Conservation (phyloP, 2,113 vertebrate genomes). For the Tachysurus fulvidraco region DNA sequence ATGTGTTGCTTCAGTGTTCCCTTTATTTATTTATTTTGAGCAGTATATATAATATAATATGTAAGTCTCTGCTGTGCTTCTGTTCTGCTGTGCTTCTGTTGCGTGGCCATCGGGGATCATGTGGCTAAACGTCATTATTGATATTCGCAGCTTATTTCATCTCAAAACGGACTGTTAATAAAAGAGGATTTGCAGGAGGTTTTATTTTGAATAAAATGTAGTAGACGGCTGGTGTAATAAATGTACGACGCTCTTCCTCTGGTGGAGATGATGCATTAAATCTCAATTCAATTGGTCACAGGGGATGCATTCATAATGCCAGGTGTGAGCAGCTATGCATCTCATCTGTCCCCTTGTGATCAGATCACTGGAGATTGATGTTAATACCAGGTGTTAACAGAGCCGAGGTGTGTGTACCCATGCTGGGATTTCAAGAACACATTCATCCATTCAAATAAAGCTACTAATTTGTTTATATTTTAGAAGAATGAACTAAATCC, state of each 20-base stretch:
- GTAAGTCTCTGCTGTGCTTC: not conserved
- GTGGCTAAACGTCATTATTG: not conserved
- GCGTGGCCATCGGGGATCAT: not conserved
- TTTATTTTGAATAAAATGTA: not conserved
- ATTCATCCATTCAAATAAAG: not conserved
- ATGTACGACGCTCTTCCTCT: not conserved
- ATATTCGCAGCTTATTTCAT: not conserved
- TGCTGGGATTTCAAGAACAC: not conserved
- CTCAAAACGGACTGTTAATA: not conserved
- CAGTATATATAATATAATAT: too few species aligned
- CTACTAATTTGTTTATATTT: not conserved
- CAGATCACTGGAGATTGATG: not conserved
- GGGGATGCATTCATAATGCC: not conserved
- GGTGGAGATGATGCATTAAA: not conserved
- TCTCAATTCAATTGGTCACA: not conserved
- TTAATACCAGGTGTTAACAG: conserved; percentile 5
- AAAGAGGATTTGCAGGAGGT: not conserved
- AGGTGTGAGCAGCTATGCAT: not conserved
- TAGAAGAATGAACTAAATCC: not conserved
- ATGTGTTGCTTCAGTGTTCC: too few species aligned
- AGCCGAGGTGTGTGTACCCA: not conserved
- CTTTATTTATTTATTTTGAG: too few species aligned
- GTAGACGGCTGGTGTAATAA: not conserved
- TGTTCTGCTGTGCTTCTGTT: not conserved
- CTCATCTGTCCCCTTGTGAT: not conserved